Evolutionary conservation across 2,113 vertebrate genomes (phyloP).

Genomic region (Mola mola): DNA sequence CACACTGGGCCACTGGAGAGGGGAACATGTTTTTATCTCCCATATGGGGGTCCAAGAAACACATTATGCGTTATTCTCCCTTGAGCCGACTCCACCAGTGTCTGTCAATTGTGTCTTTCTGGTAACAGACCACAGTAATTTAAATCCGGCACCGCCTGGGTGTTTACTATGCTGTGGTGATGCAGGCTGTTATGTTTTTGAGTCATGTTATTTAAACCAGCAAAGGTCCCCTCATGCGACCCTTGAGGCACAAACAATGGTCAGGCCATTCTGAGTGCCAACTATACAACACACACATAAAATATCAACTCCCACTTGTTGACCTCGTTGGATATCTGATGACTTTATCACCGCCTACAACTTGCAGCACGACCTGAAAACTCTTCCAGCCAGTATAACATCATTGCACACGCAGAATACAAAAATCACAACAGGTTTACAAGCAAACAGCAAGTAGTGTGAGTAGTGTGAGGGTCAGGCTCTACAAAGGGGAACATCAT

Average conservation of each 20-base stretch:
- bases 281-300: conserved; percentile 30
- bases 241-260: conserved; percentile 44
- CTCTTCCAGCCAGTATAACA: conserved; percentile 23
- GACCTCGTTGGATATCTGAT: conserved; percentile 61
- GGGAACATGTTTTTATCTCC: no score
- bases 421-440: conserved; percentile 60
- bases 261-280: conserved; percentile 34
- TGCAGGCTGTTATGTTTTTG: neutral
- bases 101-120: no score
- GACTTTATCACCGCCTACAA: conserved; percentile 46
- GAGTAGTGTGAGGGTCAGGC: neutral
- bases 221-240: neutral
- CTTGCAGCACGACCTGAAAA: conserved; percentile 33
- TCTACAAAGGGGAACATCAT: conserved; percentile 13
- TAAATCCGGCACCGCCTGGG: neutral
- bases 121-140: no score
- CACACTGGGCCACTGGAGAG: no score
- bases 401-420: conserved; percentile 53
- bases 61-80: no score
- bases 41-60: no score
- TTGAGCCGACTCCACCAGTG: no score
- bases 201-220: neutral
- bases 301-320: conserved; percentile 38
- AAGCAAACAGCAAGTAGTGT: conserved; percentile 19
- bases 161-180: neutral